Evolutionary conservation across 2,888 invertebrate genomes (phyloP), one percentile per base, ranked within the genome.

Genomic region (Pteria penguin): DNA sequence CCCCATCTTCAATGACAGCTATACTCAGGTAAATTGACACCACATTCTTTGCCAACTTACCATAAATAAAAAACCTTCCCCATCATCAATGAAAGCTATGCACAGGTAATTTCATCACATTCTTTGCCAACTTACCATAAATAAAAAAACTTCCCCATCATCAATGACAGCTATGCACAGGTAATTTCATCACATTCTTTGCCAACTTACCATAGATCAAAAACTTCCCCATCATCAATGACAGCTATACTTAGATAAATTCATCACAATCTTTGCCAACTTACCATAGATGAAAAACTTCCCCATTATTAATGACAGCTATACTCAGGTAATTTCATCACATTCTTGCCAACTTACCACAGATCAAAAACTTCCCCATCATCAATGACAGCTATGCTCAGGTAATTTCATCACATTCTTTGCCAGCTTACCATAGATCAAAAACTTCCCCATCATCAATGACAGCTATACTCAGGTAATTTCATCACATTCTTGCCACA

Each of bases 1-100:
- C 80, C 91, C 91, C 5, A 76, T 91, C 31, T 80, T 90, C 65
- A 91, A 91, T 83, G 91, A 91, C 79, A 82, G 83, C 66, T 86
- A 87, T 74, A 89, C 90, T 8, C 90, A 90, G 89, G 91, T 91
- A 81, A 72, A 88, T 61, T n/a, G n/a, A n/a, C n/a, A n/a, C 91
- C 60, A 84, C 82, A 60, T 85, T 90, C 65, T 78, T 84, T 5
- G 84, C 82, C n/a, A 82, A 88, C 60, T 77, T 90, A 3, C 76
- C 86, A 3, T 89, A 87, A 76, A 87, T 90, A 60, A 90, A 86
- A 74, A 91, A 90, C n/a, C 74, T 91, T 87, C 80, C 91, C 91
- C 5, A 76, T 91, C 31, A 80, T 90, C 65, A 91, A 91, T 83
- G 91, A 91, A 78, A 82, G 83, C 66, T 86, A 87, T 74, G 90